These are phyloP conservation scores for Plebejus anna DNA, from an alignment of 2,888 invertebrate species.

Conservation along the genomic window DNA sequence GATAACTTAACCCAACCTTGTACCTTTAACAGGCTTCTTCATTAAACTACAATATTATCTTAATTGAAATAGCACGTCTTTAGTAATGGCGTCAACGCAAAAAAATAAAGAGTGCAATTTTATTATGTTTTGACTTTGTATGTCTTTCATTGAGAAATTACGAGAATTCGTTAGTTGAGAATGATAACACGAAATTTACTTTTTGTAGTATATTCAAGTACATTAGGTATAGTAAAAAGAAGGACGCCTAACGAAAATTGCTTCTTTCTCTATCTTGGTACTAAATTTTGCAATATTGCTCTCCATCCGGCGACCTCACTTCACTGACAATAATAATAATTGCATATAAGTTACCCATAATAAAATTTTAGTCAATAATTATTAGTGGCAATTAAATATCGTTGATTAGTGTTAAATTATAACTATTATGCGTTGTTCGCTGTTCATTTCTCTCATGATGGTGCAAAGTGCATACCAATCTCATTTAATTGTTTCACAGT, in stretches of 20 bases:
- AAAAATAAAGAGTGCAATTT: background rate
- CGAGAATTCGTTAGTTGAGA: too few species aligned
- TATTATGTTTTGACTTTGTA: background rate
- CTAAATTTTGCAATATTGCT: too few species aligned
- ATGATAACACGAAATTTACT: too few species aligned
- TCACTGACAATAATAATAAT: too few species aligned
- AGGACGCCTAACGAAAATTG: too few species aligned
- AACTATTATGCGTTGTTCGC: background rate
- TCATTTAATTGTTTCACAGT: background rate
- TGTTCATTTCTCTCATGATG: background rate
- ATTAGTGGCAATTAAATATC: background rate
- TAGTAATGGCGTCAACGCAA: slow-evolving; percentile 2
- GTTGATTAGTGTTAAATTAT: background rate
- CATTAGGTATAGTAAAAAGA: too few species aligned
- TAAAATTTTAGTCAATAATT: too few species aligned
- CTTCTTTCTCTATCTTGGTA: too few species aligned
- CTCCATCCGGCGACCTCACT: too few species aligned
- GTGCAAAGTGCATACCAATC: slow-evolving; percentile 1
- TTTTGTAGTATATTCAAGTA: too few species aligned
- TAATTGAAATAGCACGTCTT: slow-evolving; percentile 19
- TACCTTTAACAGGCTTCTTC: background rate
- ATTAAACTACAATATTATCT: slow-evolving; percentile 24
- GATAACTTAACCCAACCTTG: slow-evolving; percentile 15
- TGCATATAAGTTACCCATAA: too few species aligned
- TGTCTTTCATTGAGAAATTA: background rate